Conservation (phyloP, 2,888 invertebrate species). For the Eupithecia subfuscata region DNA sequence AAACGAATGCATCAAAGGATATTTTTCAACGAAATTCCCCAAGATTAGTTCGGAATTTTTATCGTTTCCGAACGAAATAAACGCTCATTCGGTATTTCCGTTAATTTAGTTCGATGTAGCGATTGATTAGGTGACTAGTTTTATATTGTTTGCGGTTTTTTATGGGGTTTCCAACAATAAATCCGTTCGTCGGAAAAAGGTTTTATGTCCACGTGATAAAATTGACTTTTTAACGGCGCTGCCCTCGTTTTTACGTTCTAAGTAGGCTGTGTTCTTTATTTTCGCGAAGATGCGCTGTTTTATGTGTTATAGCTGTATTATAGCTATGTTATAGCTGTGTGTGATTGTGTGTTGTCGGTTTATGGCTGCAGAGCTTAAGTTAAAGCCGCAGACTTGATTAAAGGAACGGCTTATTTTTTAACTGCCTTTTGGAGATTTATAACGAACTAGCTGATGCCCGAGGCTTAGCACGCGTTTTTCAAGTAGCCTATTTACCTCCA, state of each 20-base stretch:
- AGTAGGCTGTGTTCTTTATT: conserved; percentile 35
- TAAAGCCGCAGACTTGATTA: conserved; percentile 4
- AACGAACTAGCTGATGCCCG: neutral
- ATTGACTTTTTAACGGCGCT: conserved; percentile 46
- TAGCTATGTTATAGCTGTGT: conserved; percentile 14
- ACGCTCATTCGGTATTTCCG: conserved; percentile 55
- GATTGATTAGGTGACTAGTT: conserved; percentile 43
- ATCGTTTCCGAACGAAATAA: conserved; percentile 65
- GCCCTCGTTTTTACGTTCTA: conserved; percentile 34
- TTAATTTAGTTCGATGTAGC: conserved; percentile 40
- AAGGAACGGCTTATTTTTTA: neutral
- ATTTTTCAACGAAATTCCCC: conserved; percentile 39
- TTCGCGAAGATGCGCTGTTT: conserved; percentile 31
- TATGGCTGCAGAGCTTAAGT: conserved; percentile 11
- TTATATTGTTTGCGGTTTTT: conserved; percentile 40
- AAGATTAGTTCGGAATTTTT: conserved; percentile 60
- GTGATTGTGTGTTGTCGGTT: conserved; percentile 10
- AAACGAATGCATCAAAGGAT: conserved; percentile 54
- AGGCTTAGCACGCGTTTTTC: no score
- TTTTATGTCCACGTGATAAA: conserved; percentile 45
- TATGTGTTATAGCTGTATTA: conserved; percentile 6
- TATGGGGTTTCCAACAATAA: conserved; percentile 34
- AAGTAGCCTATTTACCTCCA: no score
- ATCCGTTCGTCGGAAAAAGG: conserved; percentile 25
- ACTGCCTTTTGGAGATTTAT: neutral